Evolutionary conservation across 2,888 invertebrate species (phyloP), one percentile per base, ranked within the genome.

Genomic region (Drosophila suboccidentalis): DNA sequence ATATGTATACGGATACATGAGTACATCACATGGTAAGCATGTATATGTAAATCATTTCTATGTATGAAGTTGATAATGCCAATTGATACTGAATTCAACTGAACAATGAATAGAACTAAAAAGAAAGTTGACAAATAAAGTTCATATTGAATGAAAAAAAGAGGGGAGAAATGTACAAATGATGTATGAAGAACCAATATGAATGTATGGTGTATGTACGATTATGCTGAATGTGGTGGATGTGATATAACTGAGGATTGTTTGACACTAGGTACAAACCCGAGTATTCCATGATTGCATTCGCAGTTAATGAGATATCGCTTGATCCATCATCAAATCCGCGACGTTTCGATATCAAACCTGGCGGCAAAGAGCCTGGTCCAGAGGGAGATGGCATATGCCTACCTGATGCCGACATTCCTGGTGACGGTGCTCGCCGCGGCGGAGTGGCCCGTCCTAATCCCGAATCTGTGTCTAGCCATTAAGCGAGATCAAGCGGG

Each of bases 401-500:
- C 91, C 97, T 95, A 90, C 91, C 90, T 86, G 95, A 94, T 84
- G 94, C 94, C 76, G 94, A 94, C 95, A 96, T 95, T 63, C 96
- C 97, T 26, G 97, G 97, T 77, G 97, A 97, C 59, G 97, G 96
- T 46, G 97, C 97, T 91, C 97, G 95, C 78, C 97, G 94, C 54
- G 97, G 97, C 63, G 97, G 97, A 62, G 97, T 97, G 54, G 97
- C 96, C 89, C 97, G 95, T 50, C 97, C 97, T 93, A 97, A 94
- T 78, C 97, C 97, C 83, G 97, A 97, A 94, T 97, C 97, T 93
- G 96, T 95, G 93, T 95, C 95, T 92, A 94, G 82, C 88, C 92
- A 79, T 67, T 82, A 82, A 90, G 80, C 80, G 76, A 72, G 58
- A 69, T 54, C 22, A 66, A 59, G 43, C 58, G 44, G 34, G 55